Base-by-base conservation (phyloP, 1,140 invertebrate genomes). In the Euborellia annulipes region DNA sequence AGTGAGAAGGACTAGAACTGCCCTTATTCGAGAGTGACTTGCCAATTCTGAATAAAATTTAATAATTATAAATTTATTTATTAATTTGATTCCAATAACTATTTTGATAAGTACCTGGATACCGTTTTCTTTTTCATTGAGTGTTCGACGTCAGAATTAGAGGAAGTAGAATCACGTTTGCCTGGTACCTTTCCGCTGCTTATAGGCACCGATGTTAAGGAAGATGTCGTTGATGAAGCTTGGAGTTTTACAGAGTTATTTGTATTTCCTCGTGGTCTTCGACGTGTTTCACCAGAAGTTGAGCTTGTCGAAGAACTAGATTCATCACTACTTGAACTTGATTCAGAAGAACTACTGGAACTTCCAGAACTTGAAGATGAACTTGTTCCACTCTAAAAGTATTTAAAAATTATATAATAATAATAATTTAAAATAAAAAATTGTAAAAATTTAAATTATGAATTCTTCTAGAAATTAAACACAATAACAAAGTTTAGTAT, bases 311-410 rank as follows among this genome's bases (percentile, higher is more conserved):
- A 48, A 4, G 53, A 51, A 37, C 68, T 70, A 3, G 67, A 70
- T 45, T 71, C 68, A 46, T 73, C 70, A 50, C 70, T 71, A 27
- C 66, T 72, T 3, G 72, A 74, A 47, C 68, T 73, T 19, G 68
- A 72, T 21, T 71, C 71, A 21, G 71, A 75, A 11, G 75, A 73
- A 23, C 73, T 73, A 52, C 69, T 73, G 2, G 73, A 69, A 39
- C 60, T 73, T 53, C 66, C 74, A 19, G 76, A 73, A 49, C 73
- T 76, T 13, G 76, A 79, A 3, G 76, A 78, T 17, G 75, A 76
- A 51, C 72, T 76, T 54, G 75, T 76, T 46, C 70, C 70, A 54
- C 72, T 70, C 61, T 77, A 72, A 57, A 55, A 20, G 47, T 49
- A 30, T 30, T 16, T 7, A 27, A 27, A 27, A 27, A 4, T 6